phyloP scores from a whole-genome alignment of 1,140 invertebrate genomes.

The Harlomillsia oculata region DNA sequence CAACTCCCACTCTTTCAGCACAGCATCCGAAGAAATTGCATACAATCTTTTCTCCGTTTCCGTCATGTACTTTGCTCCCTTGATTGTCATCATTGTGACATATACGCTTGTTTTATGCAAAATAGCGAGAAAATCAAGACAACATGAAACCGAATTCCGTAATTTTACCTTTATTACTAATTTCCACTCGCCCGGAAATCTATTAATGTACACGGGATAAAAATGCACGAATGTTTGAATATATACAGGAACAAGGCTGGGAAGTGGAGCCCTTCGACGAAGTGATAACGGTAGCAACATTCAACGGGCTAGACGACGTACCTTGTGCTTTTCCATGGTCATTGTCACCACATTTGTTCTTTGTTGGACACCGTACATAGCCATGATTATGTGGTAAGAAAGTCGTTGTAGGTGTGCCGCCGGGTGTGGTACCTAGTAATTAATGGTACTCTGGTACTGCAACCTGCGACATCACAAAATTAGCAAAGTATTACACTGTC shows the following conservation, averaged over 20 bases:
- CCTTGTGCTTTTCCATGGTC: conserved; percentile 68
- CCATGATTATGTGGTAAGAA: conserved; percentile 60
- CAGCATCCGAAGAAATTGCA: conserved; percentile 50
- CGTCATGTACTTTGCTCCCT: conserved; percentile 65
- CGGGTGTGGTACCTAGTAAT: too few relatives aligned
- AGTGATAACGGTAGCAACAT: conserved; percentile 57
- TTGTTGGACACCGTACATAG: conserved; percentile 70
- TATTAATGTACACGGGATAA: neutral
- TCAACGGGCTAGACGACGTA: conserved; percentile 57
- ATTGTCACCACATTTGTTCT: conserved; percentile 67
- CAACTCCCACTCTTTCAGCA: conserved; percentile 60
- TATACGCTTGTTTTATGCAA: conserved; percentile 64
- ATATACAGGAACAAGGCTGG: conserved; percentile 1
- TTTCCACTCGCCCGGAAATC: neutral
- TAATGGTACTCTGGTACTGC: too few relatives aligned
- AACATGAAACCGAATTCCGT: conserved; percentile 13
- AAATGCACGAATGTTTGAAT: neutral
- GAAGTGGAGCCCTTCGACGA: conserved; percentile 45
- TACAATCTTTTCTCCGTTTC: conserved; percentile 67
- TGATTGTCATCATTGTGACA: conserved; percentile 60
- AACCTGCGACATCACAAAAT: too few relatives aligned
- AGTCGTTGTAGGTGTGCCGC: too few relatives aligned
- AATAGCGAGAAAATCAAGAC: conserved; percentile 46
- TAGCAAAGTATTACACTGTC: too few relatives aligned
- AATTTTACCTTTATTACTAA: conserved; percentile 1